phyloP scores from a whole-genome alignment of 2,888 invertebrate genomes.

The Pandemis corylana region DNA sequence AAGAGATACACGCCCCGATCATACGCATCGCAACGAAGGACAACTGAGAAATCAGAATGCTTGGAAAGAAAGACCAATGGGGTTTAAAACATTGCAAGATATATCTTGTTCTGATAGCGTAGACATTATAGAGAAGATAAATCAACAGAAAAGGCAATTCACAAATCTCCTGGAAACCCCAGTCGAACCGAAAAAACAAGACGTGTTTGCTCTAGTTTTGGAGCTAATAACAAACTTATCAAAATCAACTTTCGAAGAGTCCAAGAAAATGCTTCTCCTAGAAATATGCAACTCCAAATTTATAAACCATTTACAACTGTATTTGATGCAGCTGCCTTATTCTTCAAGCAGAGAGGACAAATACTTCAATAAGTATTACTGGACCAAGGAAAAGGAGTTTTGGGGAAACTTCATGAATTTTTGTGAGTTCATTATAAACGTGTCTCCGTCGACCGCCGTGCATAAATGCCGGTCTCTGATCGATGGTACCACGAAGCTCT shows the following conservation, averaged over 20 bases:
- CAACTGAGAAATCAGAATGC: background rate
- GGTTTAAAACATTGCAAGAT: constrained; percentile 63
- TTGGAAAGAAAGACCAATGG: constrained; percentile 43
- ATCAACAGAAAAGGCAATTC: constrained; percentile 62
- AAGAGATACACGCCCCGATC: background rate
- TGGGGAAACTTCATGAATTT: constrained; percentile 68
- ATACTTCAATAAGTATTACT: constrained; percentile 60
- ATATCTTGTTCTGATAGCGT: constrained; percentile 61
- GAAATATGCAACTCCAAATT: constrained; percentile 69
- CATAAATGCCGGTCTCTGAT: constrained; percentile 66
- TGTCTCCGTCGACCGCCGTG: constrained; percentile 66
- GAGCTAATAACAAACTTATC: constrained; percentile 70
- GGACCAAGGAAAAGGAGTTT: constrained; percentile 66
- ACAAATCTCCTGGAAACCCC: constrained; percentile 60
- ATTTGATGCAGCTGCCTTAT: constrained; percentile 69
- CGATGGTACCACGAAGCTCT: constrained; percentile 59
- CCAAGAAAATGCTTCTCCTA: constrained; percentile 64
- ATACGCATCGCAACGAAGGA: background rate
- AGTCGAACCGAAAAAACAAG: constrained; percentile 55
- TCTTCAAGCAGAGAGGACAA: constrained; percentile 46
- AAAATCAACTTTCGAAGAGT: constrained; percentile 63
- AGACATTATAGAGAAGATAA: constrained; percentile 65
- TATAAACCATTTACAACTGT: constrained; percentile 59
- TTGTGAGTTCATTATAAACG: constrained; percentile 65
- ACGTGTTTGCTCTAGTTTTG: constrained; percentile 69